Conservation (phyloP, 2,113 vertebrate genomes). For the Xiphophorus hellerii region DNA sequence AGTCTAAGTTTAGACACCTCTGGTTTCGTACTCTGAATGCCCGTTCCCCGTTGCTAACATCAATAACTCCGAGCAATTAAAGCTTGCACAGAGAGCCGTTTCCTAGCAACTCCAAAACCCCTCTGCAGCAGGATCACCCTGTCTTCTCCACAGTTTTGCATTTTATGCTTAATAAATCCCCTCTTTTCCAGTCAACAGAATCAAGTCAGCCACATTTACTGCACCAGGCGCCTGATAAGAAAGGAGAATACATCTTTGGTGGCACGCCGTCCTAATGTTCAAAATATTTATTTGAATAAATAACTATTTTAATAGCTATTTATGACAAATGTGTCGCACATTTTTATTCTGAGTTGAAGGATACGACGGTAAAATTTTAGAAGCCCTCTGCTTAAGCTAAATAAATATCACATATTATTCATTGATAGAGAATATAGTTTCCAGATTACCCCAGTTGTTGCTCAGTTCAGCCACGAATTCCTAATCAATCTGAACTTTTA, state of each 20-base stretch:
- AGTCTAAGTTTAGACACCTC: background rate
- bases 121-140: conserved; percentile 7
- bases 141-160: background rate
- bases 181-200: conserved; percentile 12
- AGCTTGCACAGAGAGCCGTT: background rate
- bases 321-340: too few relatives aligned
- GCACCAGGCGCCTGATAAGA: background rate
- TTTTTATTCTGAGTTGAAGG: too few relatives aligned
- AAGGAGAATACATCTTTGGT: conserved; percentile 5
- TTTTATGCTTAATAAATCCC: conserved; percentile 19
- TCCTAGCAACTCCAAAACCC: conserved; percentile 25
- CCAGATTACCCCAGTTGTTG: too few relatives aligned
- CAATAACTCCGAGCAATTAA: conserved; percentile 13
- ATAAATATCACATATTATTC: too few relatives aligned
- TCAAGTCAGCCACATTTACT: conserved; percentile 1
- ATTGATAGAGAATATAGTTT: too few relatives aligned
- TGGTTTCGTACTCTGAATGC: background rate
- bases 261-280: background rate
- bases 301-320: too few relatives aligned
- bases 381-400: too few relatives aligned
- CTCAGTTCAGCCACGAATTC: too few relatives aligned
- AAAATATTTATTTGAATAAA: background rate
- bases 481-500: too few relatives aligned
- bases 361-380: too few relatives aligned
- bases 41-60: conserved; percentile 6